Conservation (phyloP, 2,797 vertebrate genomes). For the Manis crassicaudata region DNA sequence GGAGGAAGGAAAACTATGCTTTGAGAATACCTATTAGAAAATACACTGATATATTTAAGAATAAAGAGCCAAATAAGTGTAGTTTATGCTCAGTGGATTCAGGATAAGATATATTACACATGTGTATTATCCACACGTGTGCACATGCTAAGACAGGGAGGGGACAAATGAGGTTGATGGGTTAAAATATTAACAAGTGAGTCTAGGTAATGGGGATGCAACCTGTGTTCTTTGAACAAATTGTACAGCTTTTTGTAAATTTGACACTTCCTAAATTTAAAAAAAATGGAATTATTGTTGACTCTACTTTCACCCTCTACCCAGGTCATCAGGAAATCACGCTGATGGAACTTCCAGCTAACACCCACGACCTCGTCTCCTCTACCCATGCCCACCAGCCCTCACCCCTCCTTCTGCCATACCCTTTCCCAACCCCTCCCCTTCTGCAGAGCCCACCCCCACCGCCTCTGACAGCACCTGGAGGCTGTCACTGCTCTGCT, state of each 20-base stretch:
- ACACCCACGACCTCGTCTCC: neutral
- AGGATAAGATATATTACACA: neutral
- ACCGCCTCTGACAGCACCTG: neutral
- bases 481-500: neutral
- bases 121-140: neutral
- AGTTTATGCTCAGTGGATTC: neutral
- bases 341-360: neutral
- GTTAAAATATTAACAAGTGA: neutral
- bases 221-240: neutral
- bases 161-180: neutral
- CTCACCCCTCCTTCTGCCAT: too few species aligned
- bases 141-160: neutral
- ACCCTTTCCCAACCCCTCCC: neutral
- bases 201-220: neutral
- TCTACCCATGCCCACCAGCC: too few species aligned
- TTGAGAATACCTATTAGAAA: neutral
- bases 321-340: neutral
- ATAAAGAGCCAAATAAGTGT: neutral
- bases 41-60: neutral
- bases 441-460: too few species aligned
- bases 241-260: neutral
- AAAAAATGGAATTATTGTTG: neutral
- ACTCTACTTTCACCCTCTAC: neutral
- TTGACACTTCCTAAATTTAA: neutral
- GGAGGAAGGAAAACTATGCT: neutral